Evolutionary conservation across 2,888 invertebrate genomes (phyloP).

Genomic region (Drosophila ezoana): DNA sequence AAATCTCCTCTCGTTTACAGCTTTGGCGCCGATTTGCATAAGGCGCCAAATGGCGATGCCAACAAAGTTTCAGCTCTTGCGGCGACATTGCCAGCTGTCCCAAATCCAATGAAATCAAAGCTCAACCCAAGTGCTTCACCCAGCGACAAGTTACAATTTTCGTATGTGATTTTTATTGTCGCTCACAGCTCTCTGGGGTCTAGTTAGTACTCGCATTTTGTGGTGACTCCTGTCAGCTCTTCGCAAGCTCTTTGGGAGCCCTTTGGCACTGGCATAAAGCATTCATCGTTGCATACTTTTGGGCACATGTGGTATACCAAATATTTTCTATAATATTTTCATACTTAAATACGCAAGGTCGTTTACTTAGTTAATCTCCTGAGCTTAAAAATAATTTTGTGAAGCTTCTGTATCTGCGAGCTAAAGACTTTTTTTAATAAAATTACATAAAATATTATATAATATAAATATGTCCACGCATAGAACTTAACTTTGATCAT

Average conservation of each 20-base stretch:
- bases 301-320: not conserved
- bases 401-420: no score
- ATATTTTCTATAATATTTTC: not conserved
- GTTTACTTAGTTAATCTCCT: no score
- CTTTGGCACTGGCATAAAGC: slow-evolving; percentile 12
- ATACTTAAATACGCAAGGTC: not conserved
- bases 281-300: slow-evolving; percentile 23
- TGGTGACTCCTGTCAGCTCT: slow-evolving; percentile 14
- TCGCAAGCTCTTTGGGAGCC: slow-evolving; percentile 8
- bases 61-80: slow-evolving; percentile 52
- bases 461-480: no score
- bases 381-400: no score
- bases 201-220: slow-evolving; percentile 59
- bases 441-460: no score
- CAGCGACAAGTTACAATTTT: slow-evolving; percentile 46
- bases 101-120: slow-evolving; percentile 59
- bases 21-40: slow-evolving; percentile 65
- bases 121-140: slow-evolving; percentile 31
- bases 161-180: slow-evolving; percentile 57
- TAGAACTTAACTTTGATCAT: no score
- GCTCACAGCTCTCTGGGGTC: slow-evolving; percentile 57
- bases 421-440: no score
- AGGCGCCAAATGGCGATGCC: slow-evolving; percentile 46
- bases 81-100: slow-evolving; percentile 20
- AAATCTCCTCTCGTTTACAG: slow-evolving; percentile 30